A percentile compares a stretch with the other conserved stretches of the same genome.
Evolutionary conservation across 2,113 vertebrate species (phyloP).

Genomic region (Gulo gulo): DNA sequence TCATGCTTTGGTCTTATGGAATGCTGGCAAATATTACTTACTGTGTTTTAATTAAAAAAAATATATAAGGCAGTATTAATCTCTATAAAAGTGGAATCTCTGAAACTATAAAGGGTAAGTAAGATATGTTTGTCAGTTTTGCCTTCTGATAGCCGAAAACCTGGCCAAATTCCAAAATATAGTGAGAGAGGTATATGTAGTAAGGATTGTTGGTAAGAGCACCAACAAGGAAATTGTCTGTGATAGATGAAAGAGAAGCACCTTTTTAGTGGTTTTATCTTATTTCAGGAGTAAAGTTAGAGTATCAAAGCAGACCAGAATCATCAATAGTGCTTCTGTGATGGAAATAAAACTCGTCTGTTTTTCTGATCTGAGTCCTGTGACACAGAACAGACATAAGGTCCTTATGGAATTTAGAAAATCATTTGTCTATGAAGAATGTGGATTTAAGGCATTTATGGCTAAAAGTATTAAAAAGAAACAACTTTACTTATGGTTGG

Average conservation of each 20-base stretch:
- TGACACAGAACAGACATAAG: constrained; percentile 2
- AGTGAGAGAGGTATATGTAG: not conserved
- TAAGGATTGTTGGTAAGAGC: constrained; percentile 26
- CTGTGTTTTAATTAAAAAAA: constrained; percentile 24
- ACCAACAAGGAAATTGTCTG: not conserved
- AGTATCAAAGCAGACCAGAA: constrained; percentile 24
- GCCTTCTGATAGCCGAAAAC: constrained; percentile 28
- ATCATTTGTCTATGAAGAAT: constrained; percentile 23
- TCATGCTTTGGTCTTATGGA: constrained; percentile 59
- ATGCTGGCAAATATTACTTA: constrained; percentile 47
- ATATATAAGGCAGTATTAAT: not conserved
- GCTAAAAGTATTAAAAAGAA: constrained; percentile 37
- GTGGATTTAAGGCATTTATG: not conserved
- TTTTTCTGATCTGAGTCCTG: constrained; percentile 35
- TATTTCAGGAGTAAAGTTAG: constrained; percentile 39
- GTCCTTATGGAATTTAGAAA: constrained; percentile 42
- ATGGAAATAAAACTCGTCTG: constrained; percentile 20
- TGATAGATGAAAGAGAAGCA: constrained; percentile 25
- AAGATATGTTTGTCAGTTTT: constrained; percentile 50
- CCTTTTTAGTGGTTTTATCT: constrained; percentile 41
- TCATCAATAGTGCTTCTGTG: not conserved
- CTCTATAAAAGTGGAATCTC: constrained; percentile 18
- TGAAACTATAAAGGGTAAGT: constrained; percentile 36
- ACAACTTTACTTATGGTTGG: constrained; percentile 13
- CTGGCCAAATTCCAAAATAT: constrained; percentile 7